Base-by-base conservation (phyloP, 2,888 invertebrate species). In the Synanthedon vespiformis region DNA sequence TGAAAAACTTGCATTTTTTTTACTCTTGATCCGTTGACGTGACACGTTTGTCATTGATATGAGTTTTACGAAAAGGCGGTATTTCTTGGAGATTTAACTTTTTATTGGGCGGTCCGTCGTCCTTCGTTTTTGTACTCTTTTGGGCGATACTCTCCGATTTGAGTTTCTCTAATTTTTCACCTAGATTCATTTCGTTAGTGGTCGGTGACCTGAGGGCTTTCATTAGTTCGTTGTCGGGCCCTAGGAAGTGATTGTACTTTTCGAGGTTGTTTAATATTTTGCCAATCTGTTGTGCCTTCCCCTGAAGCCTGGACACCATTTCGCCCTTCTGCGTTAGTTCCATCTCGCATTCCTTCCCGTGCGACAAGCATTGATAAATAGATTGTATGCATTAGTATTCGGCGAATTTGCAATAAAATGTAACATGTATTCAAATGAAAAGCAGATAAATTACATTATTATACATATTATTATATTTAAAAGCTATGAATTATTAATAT, bases 311-410 rank as follows among this genome's bases (percentile, higher is more conserved):
- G 79, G 94, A 93, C 70, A 98, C 97, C 92, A 97, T 93, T 88
- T 97, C 96, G 69, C 96, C 96, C 85, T 98, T 98, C 89, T 97
- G 96, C 72, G 96, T 96, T 80, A 98, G 90, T 84, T 97, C 96
- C 89, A 92, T 92, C 89, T 98, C 97, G 90, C 96, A 96, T 89
- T 96, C 96, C 96, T 96, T 87, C 81, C 84, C 70, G 77, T 69
- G 64, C 73, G 70, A 57, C 75, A 73, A 68, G 79, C 80, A 80
- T 80, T 82, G 72, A 70, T 80, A 76, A 84, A 85, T 78, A 83
- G 76, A 83, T 67, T 72, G 77, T 73, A 48, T 67, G 69, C 65
- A 79, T 85, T 87, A 87, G 85, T 87, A 77, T 69, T 53, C 53
- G 48, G 14, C 14, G 13, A 41, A 12, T 41, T 41, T 22, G 10